These are phyloP conservation scores for Achlya flavicornis DNA, from an alignment of 2,888 invertebrate genomes.

Conservation along the genomic window DNA sequence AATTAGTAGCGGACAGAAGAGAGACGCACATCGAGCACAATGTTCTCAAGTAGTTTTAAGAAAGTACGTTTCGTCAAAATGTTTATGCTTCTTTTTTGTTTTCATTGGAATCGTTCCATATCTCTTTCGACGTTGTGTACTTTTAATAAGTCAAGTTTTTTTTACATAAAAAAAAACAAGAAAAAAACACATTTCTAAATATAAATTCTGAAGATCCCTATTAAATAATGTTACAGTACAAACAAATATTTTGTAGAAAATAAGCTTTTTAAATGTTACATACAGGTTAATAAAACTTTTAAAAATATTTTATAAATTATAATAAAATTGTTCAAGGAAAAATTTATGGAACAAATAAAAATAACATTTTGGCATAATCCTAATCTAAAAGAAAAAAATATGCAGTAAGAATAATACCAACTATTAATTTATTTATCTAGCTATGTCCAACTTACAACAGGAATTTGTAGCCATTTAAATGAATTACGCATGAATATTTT, in stretches of 20 bases:
- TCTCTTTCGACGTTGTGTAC: constrained; percentile 5
- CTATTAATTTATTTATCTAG: too few relatives aligned
- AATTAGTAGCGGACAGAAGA: constrained; percentile 47
- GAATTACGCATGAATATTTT: neutral
- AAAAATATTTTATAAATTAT: too few relatives aligned
- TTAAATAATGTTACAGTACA: neutral
- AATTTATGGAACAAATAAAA: too few relatives aligned
- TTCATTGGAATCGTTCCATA: constrained; percentile 2
- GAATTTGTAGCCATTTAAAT: neutral
- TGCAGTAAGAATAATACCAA: too few relatives aligned
- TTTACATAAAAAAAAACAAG: neutral
- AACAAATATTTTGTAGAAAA: neutral
- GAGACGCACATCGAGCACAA: constrained; percentile 67
- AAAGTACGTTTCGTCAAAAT: neutral
- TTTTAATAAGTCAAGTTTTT: neutral
- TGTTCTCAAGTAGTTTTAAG: constrained; percentile 21
- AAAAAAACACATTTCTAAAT: neutral
- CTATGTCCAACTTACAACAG: neutral
- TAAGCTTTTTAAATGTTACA: neutral
- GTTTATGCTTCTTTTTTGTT: neutral
- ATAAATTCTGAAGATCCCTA: neutral
- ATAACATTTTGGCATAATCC: too few relatives aligned
- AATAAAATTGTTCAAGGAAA: too few relatives aligned
- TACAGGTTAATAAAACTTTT: too few relatives aligned
- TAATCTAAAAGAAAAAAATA: too few relatives aligned